These are phyloP conservation scores for Oreochromis spilurus DNA, from an alignment of 2,113 vertebrate genomes.

Conservation along the genomic window DNA sequence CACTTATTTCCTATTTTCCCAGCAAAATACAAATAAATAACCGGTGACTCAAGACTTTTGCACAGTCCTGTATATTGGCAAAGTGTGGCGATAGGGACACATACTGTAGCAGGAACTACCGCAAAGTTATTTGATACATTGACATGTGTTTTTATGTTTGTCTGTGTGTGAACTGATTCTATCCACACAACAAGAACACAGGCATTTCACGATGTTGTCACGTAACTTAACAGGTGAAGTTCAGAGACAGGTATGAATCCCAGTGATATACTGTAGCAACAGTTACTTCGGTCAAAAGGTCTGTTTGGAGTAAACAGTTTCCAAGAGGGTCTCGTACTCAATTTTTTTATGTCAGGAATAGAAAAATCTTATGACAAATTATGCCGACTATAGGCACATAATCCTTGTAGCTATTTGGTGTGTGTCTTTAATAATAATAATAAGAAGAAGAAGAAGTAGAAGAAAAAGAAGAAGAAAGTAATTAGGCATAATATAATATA, in stretches of 20 bases:
- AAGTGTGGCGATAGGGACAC: not conserved
- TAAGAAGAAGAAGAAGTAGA: accelerated
- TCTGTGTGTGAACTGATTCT: not conserved
- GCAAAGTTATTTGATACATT: not conserved
- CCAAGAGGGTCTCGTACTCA: not conserved
- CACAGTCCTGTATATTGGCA: not conserved
- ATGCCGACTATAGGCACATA: not conserved
- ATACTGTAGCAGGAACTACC: not conserved
- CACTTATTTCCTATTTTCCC: not conserved
- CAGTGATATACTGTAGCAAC: not conserved
- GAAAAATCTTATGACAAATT: not conserved
- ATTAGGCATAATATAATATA: not conserved
- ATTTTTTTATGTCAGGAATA: not conserved
- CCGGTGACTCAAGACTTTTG: not conserved
- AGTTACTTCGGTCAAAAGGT: not conserved
- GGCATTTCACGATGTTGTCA: not conserved
- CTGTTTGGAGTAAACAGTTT: not conserved
- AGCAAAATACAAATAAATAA: not conserved
- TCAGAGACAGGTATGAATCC: not conserved
- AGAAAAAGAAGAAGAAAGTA: not conserved
- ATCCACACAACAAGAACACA: not conserved
- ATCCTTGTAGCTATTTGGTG: not conserved
- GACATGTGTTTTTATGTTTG: not conserved
- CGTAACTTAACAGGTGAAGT: not conserved
- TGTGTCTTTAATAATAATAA: accelerated